Conservation (phyloP, 2,888 invertebrate genomes). For the Hypena proboscidalis region DNA sequence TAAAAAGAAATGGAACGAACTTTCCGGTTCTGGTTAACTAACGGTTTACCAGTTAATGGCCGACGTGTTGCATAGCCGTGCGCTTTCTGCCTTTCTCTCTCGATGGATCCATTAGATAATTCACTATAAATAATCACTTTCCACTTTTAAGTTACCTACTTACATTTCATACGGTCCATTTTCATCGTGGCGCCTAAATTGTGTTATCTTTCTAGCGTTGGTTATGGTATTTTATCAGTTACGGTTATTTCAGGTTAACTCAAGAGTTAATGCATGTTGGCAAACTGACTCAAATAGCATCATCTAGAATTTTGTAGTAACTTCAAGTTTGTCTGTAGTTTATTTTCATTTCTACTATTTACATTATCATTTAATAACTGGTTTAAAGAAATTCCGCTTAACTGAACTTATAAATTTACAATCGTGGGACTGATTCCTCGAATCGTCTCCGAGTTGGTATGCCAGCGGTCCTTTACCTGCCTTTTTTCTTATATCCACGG, state of each 20-base stretch:
- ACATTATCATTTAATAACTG: too few relatives aligned
- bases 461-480: conserved; percentile 29
- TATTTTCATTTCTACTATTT: too few relatives aligned
- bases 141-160: conserved; percentile 34
- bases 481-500: conserved; percentile 12
- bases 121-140: conserved; percentile 53
- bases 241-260: too few relatives aligned
- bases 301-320: too few relatives aligned
- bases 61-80: conserved; percentile 60
- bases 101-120: conserved; percentile 29
- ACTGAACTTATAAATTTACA: conserved; percentile 5
- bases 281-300: too few relatives aligned
- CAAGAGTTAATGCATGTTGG: too few relatives aligned
- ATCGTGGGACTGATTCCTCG: conserved; percentile 13
- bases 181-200: conserved; percentile 12
- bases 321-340: too few relatives aligned
- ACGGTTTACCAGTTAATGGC: conserved; percentile 71
- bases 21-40: conserved; percentile 38
- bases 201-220: not conserved
- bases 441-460: conserved; percentile 10
- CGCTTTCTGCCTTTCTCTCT: conserved; percentile 80
- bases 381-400: conserved; percentile 15
- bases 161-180: not conserved
- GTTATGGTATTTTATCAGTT: not conserved
- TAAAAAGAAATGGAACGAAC: conserved; percentile 24